A percentile compares a stretch with the other conserved stretches of the same genome.
These are phyloP conservation scores for Sylvietta virens DNA, from an alignment of 2,113 vertebrate genomes.

Conservation along the genomic window DNA sequence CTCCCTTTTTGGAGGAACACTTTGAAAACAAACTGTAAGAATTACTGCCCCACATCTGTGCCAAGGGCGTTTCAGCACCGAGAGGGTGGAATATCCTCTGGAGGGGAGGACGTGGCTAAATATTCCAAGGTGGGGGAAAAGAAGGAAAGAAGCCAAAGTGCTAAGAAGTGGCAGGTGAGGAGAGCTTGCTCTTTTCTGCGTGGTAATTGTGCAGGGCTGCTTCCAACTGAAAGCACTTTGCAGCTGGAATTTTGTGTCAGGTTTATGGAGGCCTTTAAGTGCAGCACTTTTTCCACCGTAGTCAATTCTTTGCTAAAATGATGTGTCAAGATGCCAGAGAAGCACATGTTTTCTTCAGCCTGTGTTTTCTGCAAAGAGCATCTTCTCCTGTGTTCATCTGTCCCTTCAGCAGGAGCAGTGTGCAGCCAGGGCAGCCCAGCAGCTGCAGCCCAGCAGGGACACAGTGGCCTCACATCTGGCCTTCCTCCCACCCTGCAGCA, in stretches of 20 bases:
- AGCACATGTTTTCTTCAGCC: background rate
- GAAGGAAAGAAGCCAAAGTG: background rate
- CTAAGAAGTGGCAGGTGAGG: background rate
- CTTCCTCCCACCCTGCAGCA: background rate
- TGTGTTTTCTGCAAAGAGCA: background rate
- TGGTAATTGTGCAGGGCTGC: background rate
- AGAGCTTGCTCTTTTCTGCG: background rate
- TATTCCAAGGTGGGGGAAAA: background rate
- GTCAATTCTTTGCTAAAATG: background rate
- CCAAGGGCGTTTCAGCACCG: rapidly evolving
- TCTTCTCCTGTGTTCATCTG: background rate
- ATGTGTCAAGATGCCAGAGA: background rate
- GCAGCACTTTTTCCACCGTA: background rate
- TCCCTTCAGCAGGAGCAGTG: background rate
- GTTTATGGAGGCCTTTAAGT: background rate
- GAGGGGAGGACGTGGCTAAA: background rate
- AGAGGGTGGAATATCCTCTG: background rate
- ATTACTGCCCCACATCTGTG: background rate
- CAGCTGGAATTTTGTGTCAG: background rate
- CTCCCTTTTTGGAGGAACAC: background rate
- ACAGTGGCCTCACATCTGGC: background rate
- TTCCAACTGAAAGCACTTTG: background rate
- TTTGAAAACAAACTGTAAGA: background rate
- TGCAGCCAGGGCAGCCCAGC: background rate
- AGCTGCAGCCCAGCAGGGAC: background rate